Base-by-base conservation (phyloP, 2,797 vertebrate species). In the Phoebastria nigripes region DNA sequence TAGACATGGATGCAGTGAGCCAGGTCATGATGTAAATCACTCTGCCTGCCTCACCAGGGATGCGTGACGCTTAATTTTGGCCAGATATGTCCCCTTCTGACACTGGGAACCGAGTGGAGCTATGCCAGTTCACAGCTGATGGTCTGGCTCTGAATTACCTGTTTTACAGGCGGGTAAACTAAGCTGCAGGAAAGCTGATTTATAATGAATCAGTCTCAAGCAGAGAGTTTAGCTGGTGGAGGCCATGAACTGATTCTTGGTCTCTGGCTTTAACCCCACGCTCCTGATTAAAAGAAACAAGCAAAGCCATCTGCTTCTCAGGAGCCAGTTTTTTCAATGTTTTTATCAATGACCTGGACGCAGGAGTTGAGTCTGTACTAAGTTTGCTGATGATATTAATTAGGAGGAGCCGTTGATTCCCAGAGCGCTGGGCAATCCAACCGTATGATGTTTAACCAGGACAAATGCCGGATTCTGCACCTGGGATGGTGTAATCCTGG, bases 161-260 rank as follows among this genome's bases (percentile, higher is more conserved):
- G 65, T 66, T 90, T 76, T 89, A 59, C 69, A 79, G 85, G 49
- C 6, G 9, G 51, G 14, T 88, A 72, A 69, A 87, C 78, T 90
- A 85, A 94, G 80, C 93, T 88, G 62, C 77, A 71, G n/a, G 49
- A 84, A 94, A 79, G 70, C 61, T 95, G 74, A 90, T 94, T 93
- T 94, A 77, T 55, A 90, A 63, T 42, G 7, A 89, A 84, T 88
- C 82, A 47, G 51, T 76, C 80, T 94, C 73, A 94, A 87, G 65
- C 74, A 74, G 87, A 78, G 72, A 86, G 56, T 72, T 84, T 78
- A 92, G 72, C 66, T 61, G 33, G 52, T 76, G 56, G 28, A 66
- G 82, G 41, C 87, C 9, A 17, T 94, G 88, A 93, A 42, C 76
- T 82, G 47, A 81, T 88, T 93, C 62, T 59, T 66, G 52, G 69